Conservation (phyloP, 2,113 vertebrate genomes). For the Xerus inauris region DNA sequence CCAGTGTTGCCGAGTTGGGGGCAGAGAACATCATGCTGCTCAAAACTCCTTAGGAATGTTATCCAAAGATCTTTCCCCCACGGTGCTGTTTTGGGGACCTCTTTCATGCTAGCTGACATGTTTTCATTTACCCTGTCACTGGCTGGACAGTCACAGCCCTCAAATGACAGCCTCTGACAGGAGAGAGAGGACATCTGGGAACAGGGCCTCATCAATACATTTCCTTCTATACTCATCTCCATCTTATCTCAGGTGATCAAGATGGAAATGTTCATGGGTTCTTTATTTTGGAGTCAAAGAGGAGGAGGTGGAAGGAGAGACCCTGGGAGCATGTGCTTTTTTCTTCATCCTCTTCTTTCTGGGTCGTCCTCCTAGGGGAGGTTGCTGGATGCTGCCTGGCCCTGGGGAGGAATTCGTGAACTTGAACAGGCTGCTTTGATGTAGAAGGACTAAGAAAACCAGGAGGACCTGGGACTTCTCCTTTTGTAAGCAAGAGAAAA, state of each 20-base stretch:
- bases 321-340: neutral
- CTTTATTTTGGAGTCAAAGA: conserved; percentile 58
- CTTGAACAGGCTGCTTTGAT: neutral
- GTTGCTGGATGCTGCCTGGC: neutral
- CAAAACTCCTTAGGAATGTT: conserved; percentile 75
- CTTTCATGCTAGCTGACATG: conserved; percentile 59
- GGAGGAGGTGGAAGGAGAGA: neutral
- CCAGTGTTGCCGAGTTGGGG: conserved; percentile 43
- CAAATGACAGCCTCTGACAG: conserved; percentile 14
- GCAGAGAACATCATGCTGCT: conserved; percentile 34
- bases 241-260: neutral
- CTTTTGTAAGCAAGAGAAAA: neutral
- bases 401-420: neutral
- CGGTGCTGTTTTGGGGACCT: conserved; percentile 51
- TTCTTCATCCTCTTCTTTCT: neutral
- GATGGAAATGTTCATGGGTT: conserved; percentile 13
- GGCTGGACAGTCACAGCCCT: no score
- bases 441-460: neutral
- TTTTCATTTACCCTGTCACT: conserved; percentile 66
- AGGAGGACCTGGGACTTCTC: neutral
- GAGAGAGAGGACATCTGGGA: conserved; percentile 51
- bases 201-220: conserved; percentile 10
- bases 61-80: conserved; percentile 74
- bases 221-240: neutral
- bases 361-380: neutral